phyloP scores from a whole-genome alignment of 2,797 vertebrate genomes.

The Ceryle rudis region DNA sequence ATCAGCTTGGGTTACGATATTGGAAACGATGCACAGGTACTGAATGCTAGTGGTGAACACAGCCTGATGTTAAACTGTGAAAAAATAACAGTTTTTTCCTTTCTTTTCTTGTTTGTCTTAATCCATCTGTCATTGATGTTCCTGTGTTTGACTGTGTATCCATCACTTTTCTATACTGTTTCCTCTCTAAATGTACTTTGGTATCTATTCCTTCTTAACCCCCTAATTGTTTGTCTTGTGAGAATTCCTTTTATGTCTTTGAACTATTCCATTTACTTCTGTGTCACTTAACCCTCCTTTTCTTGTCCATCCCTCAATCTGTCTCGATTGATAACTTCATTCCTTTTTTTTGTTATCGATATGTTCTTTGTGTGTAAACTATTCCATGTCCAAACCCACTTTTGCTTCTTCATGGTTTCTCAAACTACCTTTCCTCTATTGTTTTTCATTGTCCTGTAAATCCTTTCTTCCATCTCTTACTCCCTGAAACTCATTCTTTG shows the following conservation, averaged over 20 bases:
- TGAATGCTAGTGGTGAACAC: constrained; percentile 78
- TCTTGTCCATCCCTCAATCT: constrained; percentile 42
- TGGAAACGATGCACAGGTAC: constrained; percentile 99
- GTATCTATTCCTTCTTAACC: constrained; percentile 4
- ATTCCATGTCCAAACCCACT: constrained; percentile 2
- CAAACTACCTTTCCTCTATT: constrained; percentile 16
- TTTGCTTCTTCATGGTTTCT: constrained; percentile 29
- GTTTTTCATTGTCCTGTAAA: constrained; percentile 6
- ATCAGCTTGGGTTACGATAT: constrained; percentile 99
- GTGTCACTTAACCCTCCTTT: constrained; percentile 10
- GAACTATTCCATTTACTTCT: constrained; percentile 3
- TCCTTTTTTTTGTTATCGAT: not conserved
- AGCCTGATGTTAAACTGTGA: constrained; percentile 70
- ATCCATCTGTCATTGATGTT: constrained; percentile 67
- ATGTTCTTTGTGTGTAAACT: constrained; percentile 3
- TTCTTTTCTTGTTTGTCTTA: constrained; percentile 78
- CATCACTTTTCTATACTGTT: not conserved
- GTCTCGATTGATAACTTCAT: not conserved
- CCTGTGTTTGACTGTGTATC: constrained; percentile 5
- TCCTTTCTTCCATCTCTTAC: not conserved
- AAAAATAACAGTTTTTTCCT: constrained; percentile 81
- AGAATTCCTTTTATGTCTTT: constrained; percentile 18
- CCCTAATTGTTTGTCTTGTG: constrained; percentile 1
- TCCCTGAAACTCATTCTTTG: constrained; percentile 1
- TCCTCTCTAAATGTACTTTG: constrained; percentile 11